A percentile compares a stretch with the other conserved stretches of the same genome.
Conservation (phyloP, 2,113 vertebrate species). For the Accipiter virgatus region DNA sequence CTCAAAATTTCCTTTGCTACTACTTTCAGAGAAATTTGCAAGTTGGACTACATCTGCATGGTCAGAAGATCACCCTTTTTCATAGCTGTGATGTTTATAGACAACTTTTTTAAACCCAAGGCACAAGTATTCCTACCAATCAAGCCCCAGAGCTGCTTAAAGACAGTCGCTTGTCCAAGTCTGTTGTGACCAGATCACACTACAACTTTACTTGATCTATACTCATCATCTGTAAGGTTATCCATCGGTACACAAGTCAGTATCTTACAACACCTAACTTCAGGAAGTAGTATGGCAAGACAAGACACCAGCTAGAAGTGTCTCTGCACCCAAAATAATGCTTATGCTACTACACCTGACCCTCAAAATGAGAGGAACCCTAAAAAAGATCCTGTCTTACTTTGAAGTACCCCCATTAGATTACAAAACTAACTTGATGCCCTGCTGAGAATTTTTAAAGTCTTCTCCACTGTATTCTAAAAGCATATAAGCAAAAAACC, state of each 20-base stretch:
- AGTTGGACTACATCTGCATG: too few species aligned
- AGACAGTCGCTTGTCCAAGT: not conserved
- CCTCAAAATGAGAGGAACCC: not conserved
- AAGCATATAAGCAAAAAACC: slow-evolving; percentile 5
- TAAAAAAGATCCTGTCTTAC: not conserved
- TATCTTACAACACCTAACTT: not conserved
- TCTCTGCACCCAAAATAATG: not conserved
- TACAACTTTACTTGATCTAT: not conserved
- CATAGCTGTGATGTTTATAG: fast-evolving
- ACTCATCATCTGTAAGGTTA: too few species aligned
- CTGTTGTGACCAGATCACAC: not conserved
- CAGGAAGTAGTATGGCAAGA: not conserved
- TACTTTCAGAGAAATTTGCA: not conserved
- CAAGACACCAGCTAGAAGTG: not conserved
- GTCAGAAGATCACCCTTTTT: not conserved
- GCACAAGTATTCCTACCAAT: not conserved
- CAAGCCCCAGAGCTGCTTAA: not conserved
- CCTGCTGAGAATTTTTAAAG: slow-evolving; percentile 17
- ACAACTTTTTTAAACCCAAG: not conserved
- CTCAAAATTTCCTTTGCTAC: not conserved
- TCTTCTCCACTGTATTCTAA: not conserved
- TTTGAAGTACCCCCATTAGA: not conserved
- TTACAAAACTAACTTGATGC: not conserved
- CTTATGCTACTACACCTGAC: not conserved
- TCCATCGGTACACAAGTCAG: fast-evolving